phyloP scores from a whole-genome alignment of 2,888 invertebrate genomes.

The Limnephilus lunatus region DNA sequence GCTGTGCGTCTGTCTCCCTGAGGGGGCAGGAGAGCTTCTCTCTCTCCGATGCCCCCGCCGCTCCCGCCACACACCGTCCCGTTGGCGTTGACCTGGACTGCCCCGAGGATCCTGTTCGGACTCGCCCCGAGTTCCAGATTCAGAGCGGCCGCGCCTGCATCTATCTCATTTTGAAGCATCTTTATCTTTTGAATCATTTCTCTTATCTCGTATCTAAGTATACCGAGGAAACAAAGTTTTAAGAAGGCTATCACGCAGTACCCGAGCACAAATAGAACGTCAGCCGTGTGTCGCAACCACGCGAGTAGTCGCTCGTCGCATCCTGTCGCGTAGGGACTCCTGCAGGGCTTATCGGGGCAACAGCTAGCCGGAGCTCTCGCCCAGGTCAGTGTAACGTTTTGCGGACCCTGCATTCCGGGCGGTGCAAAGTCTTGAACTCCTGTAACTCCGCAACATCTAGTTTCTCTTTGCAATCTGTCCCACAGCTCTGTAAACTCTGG shows the following conservation, averaged over 20 bases:
- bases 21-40: constrained; percentile 77
- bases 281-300: constrained; percentile 88
- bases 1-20: constrained; percentile 74
- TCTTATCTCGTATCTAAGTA: constrained; percentile 90
- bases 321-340: constrained; percentile 77
- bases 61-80: constrained; percentile 75
- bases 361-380: constrained; percentile 72
- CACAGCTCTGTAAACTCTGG: constrained; percentile 86
- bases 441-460: constrained; percentile 88
- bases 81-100: constrained; percentile 70
- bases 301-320: constrained; percentile 85
- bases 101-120: constrained; percentile 69
- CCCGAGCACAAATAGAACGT: constrained; percentile 88
- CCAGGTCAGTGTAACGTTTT: constrained; percentile 71
- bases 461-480: constrained; percentile 86
- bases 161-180: constrained; percentile 83
- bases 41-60: constrained; percentile 75
- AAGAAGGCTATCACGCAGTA: constrained; percentile 93
- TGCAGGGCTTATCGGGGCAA: constrained; percentile 74
- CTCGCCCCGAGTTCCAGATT: constrained; percentile 73
- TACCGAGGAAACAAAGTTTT: constrained; percentile 92
- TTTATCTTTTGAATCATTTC: constrained; percentile 95
- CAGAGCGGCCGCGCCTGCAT: constrained; percentile 73
- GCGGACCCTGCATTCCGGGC: constrained; percentile 72
- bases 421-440: constrained; percentile 71